Percentiles rank a stretch among this genome's conserved stretches.
phyloP scores from a whole-genome alignment of 2,888 invertebrate genomes.

The Cheiracanthium punctorium region DNA sequence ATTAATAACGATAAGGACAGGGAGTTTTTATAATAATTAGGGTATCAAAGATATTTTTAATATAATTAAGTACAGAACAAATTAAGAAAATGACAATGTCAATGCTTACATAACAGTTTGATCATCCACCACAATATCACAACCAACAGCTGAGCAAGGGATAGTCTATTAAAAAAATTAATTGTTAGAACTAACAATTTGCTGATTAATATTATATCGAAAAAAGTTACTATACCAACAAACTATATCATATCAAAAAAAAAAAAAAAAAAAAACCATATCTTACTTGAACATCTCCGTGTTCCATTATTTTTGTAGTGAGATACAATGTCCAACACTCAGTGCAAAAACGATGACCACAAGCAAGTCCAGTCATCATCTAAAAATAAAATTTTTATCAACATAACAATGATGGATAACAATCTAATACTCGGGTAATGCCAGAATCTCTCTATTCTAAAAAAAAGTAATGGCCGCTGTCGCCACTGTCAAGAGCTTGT shows the following conservation, averaged over 20 bases:
- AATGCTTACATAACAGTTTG: conserved; percentile 88
- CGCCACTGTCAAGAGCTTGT: no score
- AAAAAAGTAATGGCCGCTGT: no score
- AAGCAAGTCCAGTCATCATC: conserved; percentile 97
- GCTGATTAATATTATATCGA: conserved; percentile 51
- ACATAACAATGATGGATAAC: no score
- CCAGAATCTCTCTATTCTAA: no score
- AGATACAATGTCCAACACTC: conserved; percentile 98
- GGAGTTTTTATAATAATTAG: no score
- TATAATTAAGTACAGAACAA: conserved; percentile 48
- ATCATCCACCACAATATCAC: conserved; percentile 98
- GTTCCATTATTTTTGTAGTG: conserved; percentile 98
- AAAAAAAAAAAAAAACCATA: not conserved
- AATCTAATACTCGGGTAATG: no score
- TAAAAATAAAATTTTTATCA: no score
- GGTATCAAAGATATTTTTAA: no score
- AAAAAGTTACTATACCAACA: no score
- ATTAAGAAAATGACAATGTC: not conserved
- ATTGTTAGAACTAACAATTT: no score
- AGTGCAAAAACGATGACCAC: conserved; percentile 96
- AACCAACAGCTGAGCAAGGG: conserved; percentile 96
- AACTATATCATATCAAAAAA: not conserved
- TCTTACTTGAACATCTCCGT: conserved; percentile 82
- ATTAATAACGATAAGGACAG: no score
- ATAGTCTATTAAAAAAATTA: conserved; percentile 94